Evolutionary conservation across 2,113 vertebrate species (phyloP).

Genomic region (Cyprinus carpio): DNA sequence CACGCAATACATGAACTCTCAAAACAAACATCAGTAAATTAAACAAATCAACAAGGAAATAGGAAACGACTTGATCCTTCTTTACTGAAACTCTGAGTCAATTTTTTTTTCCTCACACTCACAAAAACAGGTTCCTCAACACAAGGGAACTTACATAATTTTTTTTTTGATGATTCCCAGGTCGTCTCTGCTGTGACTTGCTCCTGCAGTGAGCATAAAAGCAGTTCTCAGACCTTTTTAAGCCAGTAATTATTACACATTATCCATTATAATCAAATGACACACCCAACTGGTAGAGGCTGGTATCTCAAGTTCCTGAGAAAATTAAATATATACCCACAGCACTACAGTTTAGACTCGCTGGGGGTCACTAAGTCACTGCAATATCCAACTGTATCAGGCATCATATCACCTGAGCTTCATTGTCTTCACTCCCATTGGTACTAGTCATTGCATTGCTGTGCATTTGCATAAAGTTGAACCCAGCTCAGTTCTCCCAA

Average conservation of each 20-base stretch:
- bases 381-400: neutral
- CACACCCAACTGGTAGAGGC: neutral
- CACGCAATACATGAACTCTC: neutral
- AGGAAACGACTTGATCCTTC: neutral
- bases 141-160: neutral
- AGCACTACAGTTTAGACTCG: neutral
- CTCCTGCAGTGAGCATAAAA: neutral
- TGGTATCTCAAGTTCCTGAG: neutral
- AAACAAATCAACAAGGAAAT: conserved; percentile 1
- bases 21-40: neutral
- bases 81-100: neutral
- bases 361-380: conserved; percentile 10
- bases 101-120: neutral
- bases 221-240: neutral
- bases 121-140: neutral
- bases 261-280: neutral
- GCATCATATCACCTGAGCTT: neutral
- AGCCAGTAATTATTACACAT: neutral
- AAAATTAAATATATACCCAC: neutral
- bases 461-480: neutral
- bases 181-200: neutral
- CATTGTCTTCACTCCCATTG: neutral
- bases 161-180: neutral
- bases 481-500: too few relatives aligned
- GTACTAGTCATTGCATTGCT: neutral